phyloP scores from a whole-genome alignment of 1,140 invertebrate species.

The Galleria mellonella region DNA sequence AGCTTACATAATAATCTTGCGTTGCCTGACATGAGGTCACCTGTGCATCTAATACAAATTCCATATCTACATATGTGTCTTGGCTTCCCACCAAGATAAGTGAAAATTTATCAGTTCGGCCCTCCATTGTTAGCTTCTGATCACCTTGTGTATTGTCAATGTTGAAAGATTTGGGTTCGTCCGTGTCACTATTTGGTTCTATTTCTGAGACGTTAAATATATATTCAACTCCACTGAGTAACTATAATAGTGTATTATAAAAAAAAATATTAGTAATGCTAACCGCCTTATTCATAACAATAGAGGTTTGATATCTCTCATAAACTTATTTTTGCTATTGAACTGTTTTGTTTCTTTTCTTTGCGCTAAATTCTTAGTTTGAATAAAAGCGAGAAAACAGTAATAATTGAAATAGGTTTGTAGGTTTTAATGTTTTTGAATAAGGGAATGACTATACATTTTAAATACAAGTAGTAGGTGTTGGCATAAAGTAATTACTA shows the following conservation, averaged over 20 bases:
- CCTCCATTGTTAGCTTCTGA: slow-evolving; percentile 22
- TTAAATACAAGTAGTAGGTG: no score
- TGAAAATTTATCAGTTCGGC: slow-evolving; percentile 21
- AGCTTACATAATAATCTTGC: slow-evolving; percentile 34
- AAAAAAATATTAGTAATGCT: no score
- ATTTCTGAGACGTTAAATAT: slow-evolving; percentile 25
- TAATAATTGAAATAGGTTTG: no score
- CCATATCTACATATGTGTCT: slow-evolving; percentile 18
- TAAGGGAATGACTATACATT: no score
- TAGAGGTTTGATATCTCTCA: no score
- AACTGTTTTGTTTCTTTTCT: no score
- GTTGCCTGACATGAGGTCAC: slow-evolving; percentile 29
- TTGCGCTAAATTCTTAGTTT: no score
- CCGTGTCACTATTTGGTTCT: slow-evolving; percentile 3
- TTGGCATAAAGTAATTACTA: no score
- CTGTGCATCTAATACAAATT: slow-evolving; percentile 26
- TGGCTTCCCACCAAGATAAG: slow-evolving; percentile 23
- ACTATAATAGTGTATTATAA: slow-evolving; percentile 10
- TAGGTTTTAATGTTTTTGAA: no score
- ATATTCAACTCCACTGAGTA: slow-evolving; percentile 30
- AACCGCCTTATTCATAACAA: no score
- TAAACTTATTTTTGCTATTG: no score
- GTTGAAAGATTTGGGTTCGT: slow-evolving; percentile 18
- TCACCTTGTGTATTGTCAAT: slow-evolving; percentile 31
- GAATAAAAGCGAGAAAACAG: no score